Conservation (phyloP, 2,113 vertebrate genomes). For the Nestor notabilis region DNA sequence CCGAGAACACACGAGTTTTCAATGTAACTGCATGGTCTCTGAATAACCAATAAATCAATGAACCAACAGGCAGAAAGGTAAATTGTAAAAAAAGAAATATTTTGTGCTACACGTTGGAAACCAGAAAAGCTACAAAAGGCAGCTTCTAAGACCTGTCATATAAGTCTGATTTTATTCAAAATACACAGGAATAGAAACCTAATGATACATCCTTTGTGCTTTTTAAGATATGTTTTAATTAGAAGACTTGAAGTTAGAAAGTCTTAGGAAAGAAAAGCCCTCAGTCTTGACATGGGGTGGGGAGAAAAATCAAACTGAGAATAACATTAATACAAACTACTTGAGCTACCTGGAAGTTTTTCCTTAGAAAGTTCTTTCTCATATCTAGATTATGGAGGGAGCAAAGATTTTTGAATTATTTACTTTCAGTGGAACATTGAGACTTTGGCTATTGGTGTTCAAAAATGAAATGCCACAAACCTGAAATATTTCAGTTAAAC, state of each 20-base stretch:
- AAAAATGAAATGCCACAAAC: neutral
- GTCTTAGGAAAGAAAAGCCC: neutral
- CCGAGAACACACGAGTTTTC: neutral
- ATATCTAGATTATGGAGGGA: neutral
- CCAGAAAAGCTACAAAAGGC: neutral
- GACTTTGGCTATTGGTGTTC: neutral
- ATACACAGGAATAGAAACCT: neutral
- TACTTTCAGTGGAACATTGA: neutral
- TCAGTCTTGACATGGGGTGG: neutral
- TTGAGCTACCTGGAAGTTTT: neutral
- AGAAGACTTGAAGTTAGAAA: neutral
- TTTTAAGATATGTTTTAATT: neutral
- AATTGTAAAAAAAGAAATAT: neutral
- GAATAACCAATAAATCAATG: neutral
- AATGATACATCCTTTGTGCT: neutral
- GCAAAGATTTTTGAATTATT: neutral
- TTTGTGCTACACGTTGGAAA: rapidly evolving
- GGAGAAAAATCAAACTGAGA: neutral
- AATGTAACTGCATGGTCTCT: neutral
- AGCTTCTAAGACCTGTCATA: neutral
- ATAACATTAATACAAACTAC: neutral
- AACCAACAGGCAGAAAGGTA: neutral
- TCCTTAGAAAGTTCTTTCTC: neutral
- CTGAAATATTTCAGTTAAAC: neutral
- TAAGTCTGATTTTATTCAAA: neutral